Evolutionary conservation across 2,113 vertebrate species (phyloP).

Genomic region (Gnathonemus longibarbis): DNA sequence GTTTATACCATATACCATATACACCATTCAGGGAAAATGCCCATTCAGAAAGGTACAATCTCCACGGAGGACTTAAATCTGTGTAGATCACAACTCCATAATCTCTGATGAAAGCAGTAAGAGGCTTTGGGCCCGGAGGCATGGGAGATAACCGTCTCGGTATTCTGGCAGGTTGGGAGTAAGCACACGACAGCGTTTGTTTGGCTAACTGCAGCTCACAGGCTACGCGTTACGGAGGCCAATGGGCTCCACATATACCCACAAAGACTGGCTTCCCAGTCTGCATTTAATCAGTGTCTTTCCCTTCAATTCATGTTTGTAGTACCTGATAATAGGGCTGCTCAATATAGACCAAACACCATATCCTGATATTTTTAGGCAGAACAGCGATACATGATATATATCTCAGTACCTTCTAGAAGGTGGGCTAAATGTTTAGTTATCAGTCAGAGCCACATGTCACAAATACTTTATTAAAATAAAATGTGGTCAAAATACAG

Average conservation of each 20-base stretch:
- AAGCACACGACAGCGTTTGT: neutral
- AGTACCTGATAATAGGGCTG: neutral
- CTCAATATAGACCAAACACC: neutral
- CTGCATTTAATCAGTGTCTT: neutral
- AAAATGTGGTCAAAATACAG: neutral
- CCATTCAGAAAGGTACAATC: slow-evolving; percentile 19
- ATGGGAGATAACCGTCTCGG: neutral
- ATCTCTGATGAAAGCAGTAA: neutral
- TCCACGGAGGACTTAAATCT: neutral
- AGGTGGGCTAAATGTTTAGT: neutral
- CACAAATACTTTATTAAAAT: neutral
- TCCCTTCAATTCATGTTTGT: neutral
- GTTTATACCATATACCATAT: slow-evolving; percentile 23
- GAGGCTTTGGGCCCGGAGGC: neutral
- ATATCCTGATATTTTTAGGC: neutral
- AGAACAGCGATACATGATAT: neutral
- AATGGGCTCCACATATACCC: neutral
- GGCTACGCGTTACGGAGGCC: neutral
- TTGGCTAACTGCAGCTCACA: neutral
- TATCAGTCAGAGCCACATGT: neutral
- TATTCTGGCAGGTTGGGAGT: neutral
- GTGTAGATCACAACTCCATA: neutral
- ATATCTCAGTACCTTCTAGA: neutral
- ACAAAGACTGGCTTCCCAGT: neutral
- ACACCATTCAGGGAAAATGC: slow-evolving; percentile 44